phyloP scores from a whole-genome alignment of 2,797 vertebrate species.

The Hafferia zeledoni region DNA sequence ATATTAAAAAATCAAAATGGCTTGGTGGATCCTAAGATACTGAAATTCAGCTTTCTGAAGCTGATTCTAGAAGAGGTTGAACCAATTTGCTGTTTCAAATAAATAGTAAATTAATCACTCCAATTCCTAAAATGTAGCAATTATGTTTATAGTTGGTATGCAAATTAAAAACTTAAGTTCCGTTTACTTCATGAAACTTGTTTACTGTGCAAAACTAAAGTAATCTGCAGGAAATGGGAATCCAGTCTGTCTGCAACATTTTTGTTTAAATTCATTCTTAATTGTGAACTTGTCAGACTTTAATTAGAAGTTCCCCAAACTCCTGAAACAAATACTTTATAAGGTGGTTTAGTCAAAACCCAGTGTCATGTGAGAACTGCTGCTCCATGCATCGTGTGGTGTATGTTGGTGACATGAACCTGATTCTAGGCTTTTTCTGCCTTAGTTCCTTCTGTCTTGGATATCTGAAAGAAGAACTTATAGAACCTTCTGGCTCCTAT shows the following conservation, averaged over 20 bases:
- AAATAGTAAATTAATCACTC: neutral
- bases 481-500: neutral
- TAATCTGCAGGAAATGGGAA: neutral
- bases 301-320: neutral
- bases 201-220: neutral
- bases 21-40: neutral
- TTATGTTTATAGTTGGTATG: neutral
- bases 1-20: neutral
- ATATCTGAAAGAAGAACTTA: neutral
- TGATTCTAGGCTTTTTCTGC: neutral
- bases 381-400: neutral
- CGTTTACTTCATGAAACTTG: neutral
- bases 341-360: neutral
- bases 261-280: conserved; percentile 12
- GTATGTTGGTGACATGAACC: neutral
- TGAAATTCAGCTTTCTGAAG: neutral
- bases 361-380: neutral
- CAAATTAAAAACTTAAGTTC: neutral
- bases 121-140: neutral
- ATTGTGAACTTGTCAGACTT: neutral
- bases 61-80: neutral
- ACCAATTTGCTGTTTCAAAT: neutral
- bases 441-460: neutral
- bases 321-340: neutral
- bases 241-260: neutral